Evolutionary conservation across 2,888 invertebrate species (phyloP).

Genomic region (Drepanosiphum platanoidis): DNA sequence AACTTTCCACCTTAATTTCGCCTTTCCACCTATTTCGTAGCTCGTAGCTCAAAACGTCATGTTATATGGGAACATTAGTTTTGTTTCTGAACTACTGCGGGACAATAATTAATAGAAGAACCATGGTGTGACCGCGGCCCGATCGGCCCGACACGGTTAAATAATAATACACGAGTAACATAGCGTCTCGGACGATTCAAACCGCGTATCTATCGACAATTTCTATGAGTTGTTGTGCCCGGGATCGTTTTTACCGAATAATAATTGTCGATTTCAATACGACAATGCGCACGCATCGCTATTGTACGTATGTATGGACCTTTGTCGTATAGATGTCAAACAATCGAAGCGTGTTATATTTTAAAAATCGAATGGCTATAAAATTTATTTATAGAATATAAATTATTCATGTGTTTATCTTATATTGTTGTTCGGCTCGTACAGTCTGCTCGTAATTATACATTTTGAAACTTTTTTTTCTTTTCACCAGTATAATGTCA

Average conservation of each 20-base stretch:
- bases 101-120: neutral
- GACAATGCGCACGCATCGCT: neutral
- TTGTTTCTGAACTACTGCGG: constrained; percentile 26
- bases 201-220: neutral
- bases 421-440: too few species aligned
- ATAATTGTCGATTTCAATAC: neutral
- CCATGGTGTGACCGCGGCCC: neutral
- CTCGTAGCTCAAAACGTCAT: constrained; percentile 16
- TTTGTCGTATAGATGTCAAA: too few species aligned
- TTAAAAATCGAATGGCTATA: too few species aligned
- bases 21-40: neutral
- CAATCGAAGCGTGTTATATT: too few species aligned
- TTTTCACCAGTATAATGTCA: too few species aligned
- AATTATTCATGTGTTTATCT: too few species aligned
- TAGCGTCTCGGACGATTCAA: neutral
- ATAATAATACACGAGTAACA: too few species aligned
- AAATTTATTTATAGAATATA: too few species aligned
- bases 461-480: too few species aligned
- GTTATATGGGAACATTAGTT: constrained; percentile 32
- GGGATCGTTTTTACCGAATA: neutral
- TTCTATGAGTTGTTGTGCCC: neutral
- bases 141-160: neutral
- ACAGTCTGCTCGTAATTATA: too few species aligned
- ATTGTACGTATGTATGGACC: too few species aligned
- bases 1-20: neutral